phyloP scores from a whole-genome alignment of 2,888 invertebrate species.

The Rugalucina vietnamica region DNA sequence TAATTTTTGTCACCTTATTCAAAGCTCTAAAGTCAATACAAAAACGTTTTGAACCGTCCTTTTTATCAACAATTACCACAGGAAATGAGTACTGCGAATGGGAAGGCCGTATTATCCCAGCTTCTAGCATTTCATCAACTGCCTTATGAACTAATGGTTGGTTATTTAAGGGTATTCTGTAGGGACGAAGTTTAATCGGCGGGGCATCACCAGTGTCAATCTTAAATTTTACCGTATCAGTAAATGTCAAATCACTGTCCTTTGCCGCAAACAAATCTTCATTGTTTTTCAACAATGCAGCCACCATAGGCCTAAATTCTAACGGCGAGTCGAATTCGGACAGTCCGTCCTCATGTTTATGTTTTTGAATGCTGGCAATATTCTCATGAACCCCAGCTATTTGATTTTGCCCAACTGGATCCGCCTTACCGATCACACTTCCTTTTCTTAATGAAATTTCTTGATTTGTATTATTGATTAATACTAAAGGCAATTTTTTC shows the following conservation, averaged over 20 bases:
- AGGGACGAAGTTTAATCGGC: too few species aligned
- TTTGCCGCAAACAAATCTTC: too few species aligned
- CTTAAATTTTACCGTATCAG: too few species aligned
- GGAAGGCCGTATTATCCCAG: background rate
- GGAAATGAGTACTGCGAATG: background rate
- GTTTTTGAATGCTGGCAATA: background rate
- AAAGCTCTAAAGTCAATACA: conserved; percentile 18
- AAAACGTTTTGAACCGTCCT: conserved; percentile 28
- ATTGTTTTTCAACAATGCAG: too few species aligned
- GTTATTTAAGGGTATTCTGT: background rate
- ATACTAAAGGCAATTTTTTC: background rate
- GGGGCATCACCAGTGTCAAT: too few species aligned
- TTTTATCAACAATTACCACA: conserved; percentile 11
- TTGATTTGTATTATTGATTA: background rate
- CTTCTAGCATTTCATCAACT: background rate
- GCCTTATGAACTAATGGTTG: background rate
- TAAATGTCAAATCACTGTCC: too few species aligned
- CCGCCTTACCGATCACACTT: background rate
- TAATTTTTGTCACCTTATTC: conserved; percentile 26
- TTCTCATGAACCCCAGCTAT: background rate
- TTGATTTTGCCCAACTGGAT: background rate
- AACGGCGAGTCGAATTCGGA: conserved; percentile 8
- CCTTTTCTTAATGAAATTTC: background rate
- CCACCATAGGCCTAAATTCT: too few species aligned
- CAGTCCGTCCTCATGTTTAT: background rate